Evolutionary conservation across 1,140 invertebrate species (phyloP), one percentile per base, ranked within the genome.

Genomic region (Drosophila fuyamai): DNA sequence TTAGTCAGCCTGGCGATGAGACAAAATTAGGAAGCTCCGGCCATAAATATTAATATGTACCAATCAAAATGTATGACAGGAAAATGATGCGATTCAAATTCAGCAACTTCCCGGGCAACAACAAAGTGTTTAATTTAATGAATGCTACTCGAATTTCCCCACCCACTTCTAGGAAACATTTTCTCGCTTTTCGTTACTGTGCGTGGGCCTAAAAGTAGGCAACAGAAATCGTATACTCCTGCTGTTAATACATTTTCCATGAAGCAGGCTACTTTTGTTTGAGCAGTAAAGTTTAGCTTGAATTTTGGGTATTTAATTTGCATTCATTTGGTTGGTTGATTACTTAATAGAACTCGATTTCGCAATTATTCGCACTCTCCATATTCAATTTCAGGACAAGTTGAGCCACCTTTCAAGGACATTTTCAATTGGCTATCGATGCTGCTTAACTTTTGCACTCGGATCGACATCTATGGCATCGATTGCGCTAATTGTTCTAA

Each of bases 51-150:
- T 80, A 79, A 88, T 77, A 67, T 60, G 35, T 54, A 29, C 32
- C 82, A 86, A 85, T 85, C 74, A 86, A 86, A 86, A 81, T 75
- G 74, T 85, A 85, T 88, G 83, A 89, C 83, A 88, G 73, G 71
- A 44, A 88, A 88, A 89, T 83, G 88, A 83, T 89, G 79, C 76
- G 48, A 53, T 60, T 73, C 67, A 79, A 75, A 76, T 84, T 79
- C 81, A 84, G 44, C 72, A 84, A 62, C 47, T 68, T 50, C 23
- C 32, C 38, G 59, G n/a, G 4, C 38, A 46, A 38, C 56, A 51
- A 53, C 43, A 36, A 35, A 56, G 48, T 59, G 55, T 76, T 57
- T 77, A 70, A 77, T 57, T 70, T 68, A 77, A 77, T 77, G 68
- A 68, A 76, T 50, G 55, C 62, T 40, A 63, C 32, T 51, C 44